A percentile compares a stretch with the other conserved stretches of the same genome.
These are phyloP conservation scores for Phasianus colchicus DNA, from an alignment of 2,113 vertebrate species.

Conservation along the genomic window DNA sequence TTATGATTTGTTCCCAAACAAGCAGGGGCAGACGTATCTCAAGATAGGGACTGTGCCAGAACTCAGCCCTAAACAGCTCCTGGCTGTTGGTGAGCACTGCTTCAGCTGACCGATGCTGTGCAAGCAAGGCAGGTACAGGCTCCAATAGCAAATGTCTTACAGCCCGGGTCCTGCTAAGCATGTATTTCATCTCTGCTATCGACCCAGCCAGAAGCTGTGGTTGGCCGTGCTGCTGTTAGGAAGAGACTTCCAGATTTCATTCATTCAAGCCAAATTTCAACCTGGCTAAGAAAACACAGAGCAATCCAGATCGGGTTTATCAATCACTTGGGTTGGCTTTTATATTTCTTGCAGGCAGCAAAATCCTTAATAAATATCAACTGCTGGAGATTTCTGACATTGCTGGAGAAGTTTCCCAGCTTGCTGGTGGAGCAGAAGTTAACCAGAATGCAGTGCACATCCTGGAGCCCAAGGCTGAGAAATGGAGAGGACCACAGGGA, in stretches of 20 bases:
- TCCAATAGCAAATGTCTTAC: neutral
- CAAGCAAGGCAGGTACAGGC: fast-evolving
- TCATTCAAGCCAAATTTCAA: neutral
- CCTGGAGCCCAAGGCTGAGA: neutral
- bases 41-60: neutral
- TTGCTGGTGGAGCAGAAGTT: constrained; percentile 23
- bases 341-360: neutral
- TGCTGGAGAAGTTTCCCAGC: neutral
- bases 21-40: neutral
- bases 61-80: neutral
- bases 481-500: neutral
- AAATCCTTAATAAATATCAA: constrained; percentile 13
- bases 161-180: neutral
- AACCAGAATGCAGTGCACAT: neutral
- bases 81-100: neutral
- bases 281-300: neutral
- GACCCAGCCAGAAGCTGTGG: neutral
- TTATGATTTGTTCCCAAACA: neutral
- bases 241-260: constrained; percentile 10
- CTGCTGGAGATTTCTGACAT: neutral
- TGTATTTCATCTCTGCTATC: neutral
- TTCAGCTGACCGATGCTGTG: fast-evolving
- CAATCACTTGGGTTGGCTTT: constrained; percentile 9
- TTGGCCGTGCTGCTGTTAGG: neutral
- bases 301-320: neutral